Base-by-base conservation (phyloP, 2,888 invertebrate genomes). In the Lithodes maja region DNA sequence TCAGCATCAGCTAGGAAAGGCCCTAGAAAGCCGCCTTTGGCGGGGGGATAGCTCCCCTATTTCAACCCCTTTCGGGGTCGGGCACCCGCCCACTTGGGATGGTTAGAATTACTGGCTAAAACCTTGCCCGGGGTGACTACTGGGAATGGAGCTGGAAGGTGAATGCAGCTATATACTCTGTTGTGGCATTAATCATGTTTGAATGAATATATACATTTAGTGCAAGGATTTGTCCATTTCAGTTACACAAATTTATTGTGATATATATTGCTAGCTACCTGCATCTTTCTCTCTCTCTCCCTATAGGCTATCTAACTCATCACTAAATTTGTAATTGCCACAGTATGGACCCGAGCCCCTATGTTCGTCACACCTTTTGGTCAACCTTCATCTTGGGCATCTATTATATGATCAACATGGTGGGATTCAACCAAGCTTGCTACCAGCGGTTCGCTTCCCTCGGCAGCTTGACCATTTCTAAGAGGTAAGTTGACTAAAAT, bases 281-380 rank as follows among this genome's bases (percentile, higher is more conserved):
- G 9, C n/a, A 7, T 71, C 71, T 71, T 2, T 71, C 71, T 15
- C 71, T 71, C 71, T 71, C 71, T 15, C 71, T 9, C n/a, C n/a
- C 71, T 71, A 7, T 15, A 7, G 9, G 3, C 7, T 15, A 7
- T 15, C 7, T 71, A 61, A 61, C 61, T 61, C 5, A 71, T n/a
- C 71, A 3, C 71, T 71, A 71, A 3, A 71, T 71, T 12, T 77
- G 2, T 5, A 9, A 15, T 33, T 77, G n/a, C n/a, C n/a, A 0
- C 85, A 89, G 89, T 55, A 17, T 89, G 52, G 85, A 89, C 77
- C 17, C 85, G 1, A 89, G 81, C 71, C 89, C 85, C 33, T 75
- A 80, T 54, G 80, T 68, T 52, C 55, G 89, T 1, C 89, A 89
- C 83, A 87, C 87, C 7, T 83, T 87, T 83, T 87, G 87, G 87